A percentile compares a stretch with the other conserved stretches of the same genome.
Evolutionary conservation across 2,113 vertebrate species (phyloP).

Genomic region (Phalacrocorax aristotelis): DNA sequence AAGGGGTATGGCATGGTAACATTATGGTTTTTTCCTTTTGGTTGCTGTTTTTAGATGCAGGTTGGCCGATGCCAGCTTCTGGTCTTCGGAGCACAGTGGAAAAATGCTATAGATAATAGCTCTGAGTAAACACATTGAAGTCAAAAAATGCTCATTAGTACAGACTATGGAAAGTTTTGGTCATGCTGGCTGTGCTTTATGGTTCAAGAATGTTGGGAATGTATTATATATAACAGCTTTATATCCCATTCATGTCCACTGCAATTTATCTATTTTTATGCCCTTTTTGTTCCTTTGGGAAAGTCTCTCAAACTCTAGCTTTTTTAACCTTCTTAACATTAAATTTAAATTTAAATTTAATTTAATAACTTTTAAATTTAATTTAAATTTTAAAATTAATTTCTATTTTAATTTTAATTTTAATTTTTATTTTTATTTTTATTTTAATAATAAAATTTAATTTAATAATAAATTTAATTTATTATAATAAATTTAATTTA

Average conservation of each 20-base stretch:
- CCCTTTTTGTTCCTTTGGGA: neutral
- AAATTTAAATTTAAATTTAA: neutral
- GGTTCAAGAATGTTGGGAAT: neutral
- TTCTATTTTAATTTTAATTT: no score
- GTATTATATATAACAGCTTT: neutral
- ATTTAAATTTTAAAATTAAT: no score
- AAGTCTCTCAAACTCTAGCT: neutral
- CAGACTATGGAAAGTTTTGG: neutral
- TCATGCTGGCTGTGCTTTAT: neutral
- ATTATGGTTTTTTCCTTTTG: neutral
- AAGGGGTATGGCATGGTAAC: accelerated
- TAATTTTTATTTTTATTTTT: no score
- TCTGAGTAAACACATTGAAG: neutral
- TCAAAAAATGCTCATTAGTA: neutral
- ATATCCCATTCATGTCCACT: neutral
- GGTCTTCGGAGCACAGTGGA: neutral
- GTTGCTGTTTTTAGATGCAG: neutral
- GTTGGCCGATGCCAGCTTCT: neutral
- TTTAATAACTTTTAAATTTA: no score
- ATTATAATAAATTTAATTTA: no score
- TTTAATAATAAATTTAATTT: no score
- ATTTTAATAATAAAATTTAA: no score
- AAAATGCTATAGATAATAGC: neutral
- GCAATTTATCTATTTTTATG: neutral
- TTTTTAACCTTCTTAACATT: neutral